Conservation (phyloP, 2,888 invertebrate genomes). For the Bellardia pandia region DNA sequence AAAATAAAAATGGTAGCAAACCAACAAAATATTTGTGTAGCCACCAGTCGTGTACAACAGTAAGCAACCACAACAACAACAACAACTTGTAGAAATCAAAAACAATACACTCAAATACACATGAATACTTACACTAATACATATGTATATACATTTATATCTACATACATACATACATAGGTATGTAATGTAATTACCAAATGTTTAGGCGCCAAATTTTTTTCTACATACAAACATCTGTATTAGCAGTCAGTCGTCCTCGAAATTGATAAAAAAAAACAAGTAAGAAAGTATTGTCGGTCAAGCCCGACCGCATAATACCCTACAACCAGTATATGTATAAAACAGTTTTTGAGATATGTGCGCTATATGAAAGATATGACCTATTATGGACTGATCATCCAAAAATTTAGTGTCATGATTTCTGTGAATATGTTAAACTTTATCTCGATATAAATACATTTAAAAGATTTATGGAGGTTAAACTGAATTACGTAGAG, state of each 20-base stretch:
- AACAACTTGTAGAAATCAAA: conserved; percentile 8
- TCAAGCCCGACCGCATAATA: too few relatives aligned
- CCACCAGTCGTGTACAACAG: conserved; percentile 7
- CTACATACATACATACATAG: conserved; percentile 2
- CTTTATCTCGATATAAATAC: too few relatives aligned
- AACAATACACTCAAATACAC: background rate
- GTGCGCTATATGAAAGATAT: too few relatives aligned
- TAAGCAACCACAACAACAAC: conserved; percentile 22
- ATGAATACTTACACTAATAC: background rate
- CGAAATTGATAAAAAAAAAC: conserved; percentile 45
- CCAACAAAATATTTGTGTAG: conserved; percentile 29
- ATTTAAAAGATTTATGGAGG: too few relatives aligned
- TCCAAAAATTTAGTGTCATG: too few relatives aligned
- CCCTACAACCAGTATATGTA: too few relatives aligned
- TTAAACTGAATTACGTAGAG: too few relatives aligned
- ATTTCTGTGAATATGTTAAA: too few relatives aligned
- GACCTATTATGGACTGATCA: too few relatives aligned
- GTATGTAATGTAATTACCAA: conserved; percentile 67
- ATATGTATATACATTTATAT: background rate
- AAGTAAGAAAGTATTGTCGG: background rate
- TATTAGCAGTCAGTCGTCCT: conserved; percentile 46
- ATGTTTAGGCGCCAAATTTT: conserved; percentile 65
- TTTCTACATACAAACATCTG: background rate
- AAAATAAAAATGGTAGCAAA: conserved; percentile 13
- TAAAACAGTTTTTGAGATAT: too few relatives aligned